These are phyloP conservation scores for Habroteleia sp. DNA, from an alignment of 2,888 invertebrate genomes.

Conservation along the genomic window DNA sequence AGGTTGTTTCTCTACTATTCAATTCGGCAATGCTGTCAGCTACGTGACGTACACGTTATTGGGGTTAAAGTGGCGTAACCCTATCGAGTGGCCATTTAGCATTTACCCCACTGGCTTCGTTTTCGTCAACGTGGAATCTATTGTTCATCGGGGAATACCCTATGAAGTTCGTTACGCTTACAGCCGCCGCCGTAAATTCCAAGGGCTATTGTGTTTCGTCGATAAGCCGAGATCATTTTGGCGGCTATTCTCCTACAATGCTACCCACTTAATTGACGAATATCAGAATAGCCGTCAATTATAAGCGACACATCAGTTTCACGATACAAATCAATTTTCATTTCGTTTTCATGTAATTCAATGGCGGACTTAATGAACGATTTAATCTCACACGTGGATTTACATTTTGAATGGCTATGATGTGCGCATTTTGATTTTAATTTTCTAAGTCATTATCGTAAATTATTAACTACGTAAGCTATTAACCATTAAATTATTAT, in stretches of 20 bases:
- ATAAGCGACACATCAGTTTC: constrained; percentile 60
- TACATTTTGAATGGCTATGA: constrained; percentile 42
- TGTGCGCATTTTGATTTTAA: constrained; percentile 11
- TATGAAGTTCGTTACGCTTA: constrained; percentile 74
- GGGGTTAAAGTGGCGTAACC: constrained; percentile 75
- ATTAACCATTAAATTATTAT: too few relatives aligned
- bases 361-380: constrained; percentile 38
- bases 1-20: constrained; percentile 54
- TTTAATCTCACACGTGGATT: constrained; percentile 49
- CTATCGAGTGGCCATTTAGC: constrained; percentile 75
- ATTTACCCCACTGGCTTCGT: constrained; percentile 70
- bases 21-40: constrained; percentile 55
- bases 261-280: constrained; percentile 63
- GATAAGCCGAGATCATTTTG: constrained; percentile 62
- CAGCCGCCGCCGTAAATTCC: constrained; percentile 63
- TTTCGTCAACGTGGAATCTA: constrained; percentile 72
- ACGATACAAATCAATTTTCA: constrained; percentile 61
- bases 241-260: constrained; percentile 55
- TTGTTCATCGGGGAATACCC: constrained; percentile 75
- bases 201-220: constrained; percentile 63
- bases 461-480: too few relatives aligned
- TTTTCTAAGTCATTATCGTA: too few relatives aligned
- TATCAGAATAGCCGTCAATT: constrained; percentile 61
- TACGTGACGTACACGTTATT: constrained; percentile 74
- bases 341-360: constrained; percentile 61